Conservation (phyloP, 1,140 invertebrate species). For the Cotesia typhae region DNA sequence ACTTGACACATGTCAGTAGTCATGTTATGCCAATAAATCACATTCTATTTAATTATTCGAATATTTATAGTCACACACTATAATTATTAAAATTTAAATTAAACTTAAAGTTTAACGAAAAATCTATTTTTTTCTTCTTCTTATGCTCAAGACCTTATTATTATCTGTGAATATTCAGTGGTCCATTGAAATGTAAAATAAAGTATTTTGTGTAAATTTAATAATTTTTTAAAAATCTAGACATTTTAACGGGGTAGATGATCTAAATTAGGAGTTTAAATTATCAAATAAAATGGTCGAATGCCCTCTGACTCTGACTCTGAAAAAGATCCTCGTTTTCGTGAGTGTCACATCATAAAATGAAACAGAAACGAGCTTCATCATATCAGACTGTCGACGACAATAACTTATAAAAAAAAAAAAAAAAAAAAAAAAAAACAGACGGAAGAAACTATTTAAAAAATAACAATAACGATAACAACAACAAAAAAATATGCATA, state of each 20-base stretch:
- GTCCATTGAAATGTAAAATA: too few relatives aligned
- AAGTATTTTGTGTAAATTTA: too few relatives aligned
- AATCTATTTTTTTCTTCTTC: too few relatives aligned
- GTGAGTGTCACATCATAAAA: slow-evolving; percentile 48
- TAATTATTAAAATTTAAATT: too few relatives aligned
- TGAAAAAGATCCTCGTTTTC: slow-evolving; percentile 16
- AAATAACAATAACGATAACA: slow-evolving; percentile 1
- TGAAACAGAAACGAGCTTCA: slow-evolving; percentile 38
- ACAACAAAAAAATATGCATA: too few relatives aligned
- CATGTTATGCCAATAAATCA: too few relatives aligned
- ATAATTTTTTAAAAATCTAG: too few relatives aligned
- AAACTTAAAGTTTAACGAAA: too few relatives aligned
- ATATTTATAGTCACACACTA: too few relatives aligned
- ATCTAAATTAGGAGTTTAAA: not conserved
- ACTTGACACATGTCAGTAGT: not conserved
- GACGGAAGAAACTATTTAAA: not conserved
- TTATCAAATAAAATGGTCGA: slow-evolving; percentile 31
- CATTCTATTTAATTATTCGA: not conserved
- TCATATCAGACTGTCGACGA: not conserved
- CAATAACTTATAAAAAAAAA: not conserved
- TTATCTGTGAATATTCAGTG: too few relatives aligned
- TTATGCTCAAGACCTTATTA: too few relatives aligned
- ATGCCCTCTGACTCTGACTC: slow-evolving; percentile 41
- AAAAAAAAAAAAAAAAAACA: not conserved
- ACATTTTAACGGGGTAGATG: not conserved